phyloP scores from a whole-genome alignment of 2,888 invertebrate genomes.

The Automeris io region DNA sequence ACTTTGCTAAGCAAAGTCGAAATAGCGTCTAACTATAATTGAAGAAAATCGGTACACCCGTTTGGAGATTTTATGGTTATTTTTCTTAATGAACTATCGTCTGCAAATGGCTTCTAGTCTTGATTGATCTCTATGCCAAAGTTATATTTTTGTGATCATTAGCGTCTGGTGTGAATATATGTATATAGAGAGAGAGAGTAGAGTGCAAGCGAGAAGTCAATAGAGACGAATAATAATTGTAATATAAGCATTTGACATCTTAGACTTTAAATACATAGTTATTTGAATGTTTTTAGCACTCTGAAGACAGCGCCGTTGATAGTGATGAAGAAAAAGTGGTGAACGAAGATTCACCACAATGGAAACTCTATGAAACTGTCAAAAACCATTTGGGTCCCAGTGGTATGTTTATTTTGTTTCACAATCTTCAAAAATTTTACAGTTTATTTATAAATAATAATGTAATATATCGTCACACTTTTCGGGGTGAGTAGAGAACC shows the following conservation, averaged over 20 bases:
- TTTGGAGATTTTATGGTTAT: too few species aligned
- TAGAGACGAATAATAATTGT: neutral
- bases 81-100: too few species aligned
- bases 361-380: conserved; percentile 93
- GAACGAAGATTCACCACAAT: conserved; percentile 86
- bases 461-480: too few species aligned
- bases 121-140: too few species aligned
- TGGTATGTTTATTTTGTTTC: conserved; percentile 34
- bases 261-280: neutral
- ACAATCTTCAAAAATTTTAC: neutral
- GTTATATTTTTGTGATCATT: too few species aligned
- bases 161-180: too few species aligned
- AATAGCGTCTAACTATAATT: too few species aligned
- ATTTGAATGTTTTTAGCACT: conserved; percentile 48
- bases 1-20: too few species aligned
- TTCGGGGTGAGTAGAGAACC: too few species aligned
- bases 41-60: too few species aligned
- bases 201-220: neutral
- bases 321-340: conserved; percentile 82
- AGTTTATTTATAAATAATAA: neutral
- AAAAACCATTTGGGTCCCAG: conserved; percentile 68
- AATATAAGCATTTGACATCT: neutral
- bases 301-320: conserved; percentile 74
- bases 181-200: too few species aligned
- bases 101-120: too few species aligned